A percentile compares a stretch with the other conserved stretches of the same genome.
Conservation (phyloP, 2,113 vertebrate species). For the Todiramphus chloris region DNA sequence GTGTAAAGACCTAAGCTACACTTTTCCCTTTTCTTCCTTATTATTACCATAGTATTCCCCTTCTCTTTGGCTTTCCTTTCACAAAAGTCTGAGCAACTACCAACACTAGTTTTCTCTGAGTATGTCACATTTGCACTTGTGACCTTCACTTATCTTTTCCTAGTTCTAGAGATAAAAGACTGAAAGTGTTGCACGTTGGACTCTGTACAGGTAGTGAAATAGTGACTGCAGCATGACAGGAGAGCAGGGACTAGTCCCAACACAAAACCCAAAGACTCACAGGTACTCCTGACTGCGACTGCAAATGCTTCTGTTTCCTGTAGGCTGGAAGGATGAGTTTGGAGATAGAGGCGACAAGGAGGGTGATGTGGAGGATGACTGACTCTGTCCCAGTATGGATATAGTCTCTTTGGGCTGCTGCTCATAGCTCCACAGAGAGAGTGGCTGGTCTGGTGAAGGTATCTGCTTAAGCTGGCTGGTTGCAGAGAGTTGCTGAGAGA, state of each 20-base stretch:
- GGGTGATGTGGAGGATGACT: constrained; percentile 75
- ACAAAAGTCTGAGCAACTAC: neutral
- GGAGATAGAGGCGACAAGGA: constrained; percentile 71
- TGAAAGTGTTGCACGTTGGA: neutral
- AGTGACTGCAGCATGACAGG: neutral
- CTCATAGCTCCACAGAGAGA: constrained; percentile 81
- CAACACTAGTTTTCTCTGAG: neutral
- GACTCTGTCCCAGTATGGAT: constrained; percentile 51
- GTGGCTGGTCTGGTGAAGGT: constrained; percentile 73
- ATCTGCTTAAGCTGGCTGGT: constrained; percentile 70
- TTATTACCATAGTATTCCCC: neutral
- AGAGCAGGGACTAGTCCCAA: neutral
- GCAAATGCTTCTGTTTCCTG: constrained; percentile 60
- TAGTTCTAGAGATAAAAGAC: neutral
- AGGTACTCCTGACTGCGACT: constrained; percentile 69
- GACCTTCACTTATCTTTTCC: neutral
- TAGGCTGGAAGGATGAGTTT: constrained; percentile 73
- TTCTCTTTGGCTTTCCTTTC: neutral
- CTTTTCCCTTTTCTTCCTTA: neutral
- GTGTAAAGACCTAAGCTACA: neutral
- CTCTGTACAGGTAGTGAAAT: neutral
- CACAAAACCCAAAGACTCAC: constrained; percentile 67
- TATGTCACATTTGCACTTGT: neutral
- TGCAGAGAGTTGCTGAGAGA: constrained; percentile 44
- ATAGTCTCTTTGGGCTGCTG: constrained; percentile 72